Base-by-base conservation (phyloP, 2,888 invertebrate genomes). In the Maniola hyperantus region DNA sequence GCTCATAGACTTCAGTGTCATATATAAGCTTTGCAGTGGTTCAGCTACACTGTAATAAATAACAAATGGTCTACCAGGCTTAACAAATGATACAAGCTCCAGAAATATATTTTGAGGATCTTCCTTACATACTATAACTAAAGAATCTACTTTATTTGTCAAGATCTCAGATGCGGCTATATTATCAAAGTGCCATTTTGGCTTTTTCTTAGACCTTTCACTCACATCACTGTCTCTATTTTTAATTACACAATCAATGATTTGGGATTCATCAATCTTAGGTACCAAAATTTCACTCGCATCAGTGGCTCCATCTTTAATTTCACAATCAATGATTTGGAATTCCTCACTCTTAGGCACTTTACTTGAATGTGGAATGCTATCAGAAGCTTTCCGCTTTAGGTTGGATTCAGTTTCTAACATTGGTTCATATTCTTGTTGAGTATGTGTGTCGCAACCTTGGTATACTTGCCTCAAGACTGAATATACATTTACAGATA, bases 11-110 rank as follows among this genome's bases (percentile, higher is more conserved):
- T 97, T 97, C 64, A 99, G 86, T 75, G 95, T 94, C 64, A 95
- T 90, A 83, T 97, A 99, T 67, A 97, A 94, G 72, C 97, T 97
- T 81, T 97, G 94, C 48, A 99, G 88, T 0, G 98, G 96, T 92
- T 98, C 98, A 71, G 96, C 94, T 76, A 95, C 94, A 71, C 93
- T 93, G 78, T 95, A 96, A 84, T 96, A 99, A 39, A 99, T 94
- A 0, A 97, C 97, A 81, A 99, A 95, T 13, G 97, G 97, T 73
- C 97, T 92, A 0, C 98, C 97, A 2, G 95, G 94, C 72, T 95
- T 95, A 0, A 99, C 87, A 87, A 96, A 97, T n/a, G 94, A 93
- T 36, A 97, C 78, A 26, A 99, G 88, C 59, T 95, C 94, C 74
- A 95, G 94, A 33, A 97, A 93, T 71, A 99, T 95, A 75, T 95